These are phyloP conservation scores for Arbacia lixula DNA, from an alignment of 53 echinoderm and acorn worm genomes.

Conservation along the genomic window DNA sequence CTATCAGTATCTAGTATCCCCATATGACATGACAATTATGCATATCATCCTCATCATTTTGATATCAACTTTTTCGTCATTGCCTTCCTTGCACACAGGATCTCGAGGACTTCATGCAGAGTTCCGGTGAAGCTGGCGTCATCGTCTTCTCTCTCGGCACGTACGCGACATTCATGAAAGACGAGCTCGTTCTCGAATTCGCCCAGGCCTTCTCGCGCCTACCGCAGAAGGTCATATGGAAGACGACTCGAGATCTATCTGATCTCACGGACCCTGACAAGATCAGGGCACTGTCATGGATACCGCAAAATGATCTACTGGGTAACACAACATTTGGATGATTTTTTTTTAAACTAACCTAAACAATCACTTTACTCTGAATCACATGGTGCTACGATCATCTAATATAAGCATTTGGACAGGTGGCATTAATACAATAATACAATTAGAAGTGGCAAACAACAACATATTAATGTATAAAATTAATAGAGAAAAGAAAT, in stretches of 20 bases:
- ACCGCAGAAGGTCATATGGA: constrained; percentile 27
- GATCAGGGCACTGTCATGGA: constrained; percentile 12
- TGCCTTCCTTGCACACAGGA: constrained; percentile 1
- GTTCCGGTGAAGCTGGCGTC: constrained; percentile 28
- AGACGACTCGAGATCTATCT: neutral
- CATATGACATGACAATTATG: no score
- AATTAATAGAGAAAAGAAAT: no score
- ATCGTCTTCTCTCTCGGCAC: constrained; percentile 14
- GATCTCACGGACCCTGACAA: neutral
- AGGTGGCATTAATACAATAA: no score
- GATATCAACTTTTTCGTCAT: neutral
- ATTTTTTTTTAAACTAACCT: no score
- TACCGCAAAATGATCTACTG: constrained; percentile 34
- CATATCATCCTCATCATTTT: neutral
- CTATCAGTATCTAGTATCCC: no score
- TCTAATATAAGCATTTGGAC: no score
- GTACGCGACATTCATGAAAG: constrained; percentile 25
- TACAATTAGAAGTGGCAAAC: no score
- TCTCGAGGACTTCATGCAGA: constrained; percentile 25
- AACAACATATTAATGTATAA: no score
- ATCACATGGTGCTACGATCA: no score
- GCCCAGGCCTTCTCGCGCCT: constrained; percentile 13
- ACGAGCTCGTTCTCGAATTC: constrained; percentile 11
- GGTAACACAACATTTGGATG: no score
- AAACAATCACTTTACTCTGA: no score